Evolutionary conservation across 2,888 invertebrate genomes (phyloP).

Genomic region (Ochropleura plecta): DNA sequence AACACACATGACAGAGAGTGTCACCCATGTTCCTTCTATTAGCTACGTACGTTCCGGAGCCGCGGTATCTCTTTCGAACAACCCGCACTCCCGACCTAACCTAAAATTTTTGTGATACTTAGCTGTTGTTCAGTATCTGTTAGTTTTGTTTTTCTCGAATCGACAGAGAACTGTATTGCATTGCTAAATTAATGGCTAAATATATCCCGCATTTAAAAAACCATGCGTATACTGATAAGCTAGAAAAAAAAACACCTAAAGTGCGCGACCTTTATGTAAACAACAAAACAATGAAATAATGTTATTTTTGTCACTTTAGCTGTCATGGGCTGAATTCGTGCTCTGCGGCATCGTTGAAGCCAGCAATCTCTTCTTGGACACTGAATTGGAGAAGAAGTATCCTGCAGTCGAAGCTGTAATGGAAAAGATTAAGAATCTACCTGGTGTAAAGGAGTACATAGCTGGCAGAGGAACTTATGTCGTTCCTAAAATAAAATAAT

Average conservation of each 20-base stretch:
- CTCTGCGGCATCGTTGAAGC: conserved; percentile 81
- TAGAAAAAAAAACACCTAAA: too few relatives aligned
- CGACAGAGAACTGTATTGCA: too few relatives aligned
- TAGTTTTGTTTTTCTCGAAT: too few relatives aligned
- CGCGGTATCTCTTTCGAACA: too few relatives aligned
- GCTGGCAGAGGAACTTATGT: conserved; percentile 67
- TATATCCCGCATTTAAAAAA: too few relatives aligned
- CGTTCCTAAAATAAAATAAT: conserved; percentile 10
- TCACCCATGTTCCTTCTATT: too few relatives aligned
- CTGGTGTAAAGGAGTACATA: conserved; percentile 83
- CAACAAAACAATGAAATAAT: background rate
- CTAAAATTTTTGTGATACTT: background rate
- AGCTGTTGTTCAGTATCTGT: background rate
- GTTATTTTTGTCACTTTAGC: conserved; percentile 66
- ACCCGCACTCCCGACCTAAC: too few relatives aligned
- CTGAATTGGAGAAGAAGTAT: conserved; percentile 78
- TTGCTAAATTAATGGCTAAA: too few relatives aligned
- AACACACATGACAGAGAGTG: too few relatives aligned
- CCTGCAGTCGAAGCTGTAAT: conserved; percentile 73
- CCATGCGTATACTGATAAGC: background rate
- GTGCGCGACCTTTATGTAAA: background rate
- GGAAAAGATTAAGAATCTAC: conserved; percentile 74
- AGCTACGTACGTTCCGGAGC: too few relatives aligned
- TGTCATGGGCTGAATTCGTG: conserved; percentile 85
- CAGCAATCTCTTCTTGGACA: conserved; percentile 72